Evolutionary conservation across 1,140 invertebrate genomes (phyloP).

Genomic region (Penaeus chinensis): DNA sequence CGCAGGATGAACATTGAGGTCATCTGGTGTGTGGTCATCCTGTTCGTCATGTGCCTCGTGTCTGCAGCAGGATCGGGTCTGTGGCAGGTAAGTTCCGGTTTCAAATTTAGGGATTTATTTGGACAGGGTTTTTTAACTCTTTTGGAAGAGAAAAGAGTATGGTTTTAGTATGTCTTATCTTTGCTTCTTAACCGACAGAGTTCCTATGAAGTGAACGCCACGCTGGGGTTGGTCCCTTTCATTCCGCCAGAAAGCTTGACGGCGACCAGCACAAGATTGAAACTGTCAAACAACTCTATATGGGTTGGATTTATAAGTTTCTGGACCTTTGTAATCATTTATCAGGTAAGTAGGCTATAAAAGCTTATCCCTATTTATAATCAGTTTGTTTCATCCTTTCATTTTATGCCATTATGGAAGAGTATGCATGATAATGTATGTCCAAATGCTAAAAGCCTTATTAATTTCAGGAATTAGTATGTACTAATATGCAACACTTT

Average conservation of each 20-base stretch:
- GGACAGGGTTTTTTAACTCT: constrained; percentile 73
- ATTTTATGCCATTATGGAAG: too few relatives aligned
- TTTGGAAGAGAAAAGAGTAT: too few relatives aligned
- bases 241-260: constrained; percentile 26
- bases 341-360: constrained; percentile 77
- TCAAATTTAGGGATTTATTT: constrained; percentile 67
- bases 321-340: constrained; percentile 94
- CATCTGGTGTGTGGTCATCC: constrained; percentile 94
- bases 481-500: too few relatives aligned
- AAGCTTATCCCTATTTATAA: background rate
- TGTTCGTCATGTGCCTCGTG: constrained; percentile 89
- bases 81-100: constrained; percentile 76
- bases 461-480: too few relatives aligned
- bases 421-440: too few relatives aligned
- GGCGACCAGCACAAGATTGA: background rate
- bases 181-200: constrained; percentile 15
- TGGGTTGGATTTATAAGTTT: constrained; percentile 90
- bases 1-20: constrained; percentile 95
- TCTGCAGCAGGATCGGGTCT: constrained; percentile 90
- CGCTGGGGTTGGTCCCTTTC: constrained; percentile 54
- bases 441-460: too few relatives aligned
- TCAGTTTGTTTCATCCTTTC: background rate
- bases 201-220: constrained; percentile 40
- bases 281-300: constrained; percentile 68
- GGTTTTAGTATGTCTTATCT: too few relatives aligned